Conservation (phyloP, 1,140 invertebrate species). For the Trachelipus rathkii region DNA sequence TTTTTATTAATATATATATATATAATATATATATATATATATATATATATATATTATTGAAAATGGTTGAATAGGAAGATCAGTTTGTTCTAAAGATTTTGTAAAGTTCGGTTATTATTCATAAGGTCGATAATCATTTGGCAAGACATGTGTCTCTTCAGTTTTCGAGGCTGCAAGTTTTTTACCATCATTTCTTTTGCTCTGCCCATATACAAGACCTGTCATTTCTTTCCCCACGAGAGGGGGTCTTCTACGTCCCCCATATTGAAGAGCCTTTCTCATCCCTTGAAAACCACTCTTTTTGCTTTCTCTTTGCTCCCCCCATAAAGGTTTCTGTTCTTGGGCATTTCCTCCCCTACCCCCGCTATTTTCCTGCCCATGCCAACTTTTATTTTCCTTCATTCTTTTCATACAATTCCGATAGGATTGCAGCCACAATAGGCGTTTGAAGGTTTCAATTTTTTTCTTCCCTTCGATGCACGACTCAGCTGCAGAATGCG, state of each 20-base stretch:
- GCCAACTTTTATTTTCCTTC: conserved; percentile 1
- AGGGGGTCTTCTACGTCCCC: neutral
- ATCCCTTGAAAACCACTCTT: neutral
- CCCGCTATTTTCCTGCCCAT: neutral
- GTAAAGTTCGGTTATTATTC: too few relatives aligned
- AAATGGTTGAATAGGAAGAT: too few relatives aligned
- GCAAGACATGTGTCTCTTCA: too few relatives aligned
- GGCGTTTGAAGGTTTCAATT: neutral
- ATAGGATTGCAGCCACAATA: conserved; percentile 12
- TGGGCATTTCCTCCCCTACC: neutral
- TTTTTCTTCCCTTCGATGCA: neutral
- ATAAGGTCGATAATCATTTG: too few relatives aligned
- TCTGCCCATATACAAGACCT: neutral
- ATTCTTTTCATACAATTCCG: neutral
- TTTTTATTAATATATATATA: too few relatives aligned
- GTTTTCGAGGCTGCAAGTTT: conserved; percentile 1
- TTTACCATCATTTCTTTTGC: conserved; percentile 2
- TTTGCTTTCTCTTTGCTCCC: neutral
- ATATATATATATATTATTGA: too few relatives aligned
- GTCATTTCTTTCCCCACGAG: conserved; percentile 1
- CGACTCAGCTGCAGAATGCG: neutral
- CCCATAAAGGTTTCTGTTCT: neutral
- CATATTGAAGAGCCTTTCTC: conserved; percentile 1
- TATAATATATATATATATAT: too few relatives aligned
- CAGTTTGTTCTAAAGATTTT: too few relatives aligned